These are phyloP conservation scores for Nomia melanderi DNA, from an alignment of 1,140 invertebrate genomes.

Conservation along the genomic window DNA sequence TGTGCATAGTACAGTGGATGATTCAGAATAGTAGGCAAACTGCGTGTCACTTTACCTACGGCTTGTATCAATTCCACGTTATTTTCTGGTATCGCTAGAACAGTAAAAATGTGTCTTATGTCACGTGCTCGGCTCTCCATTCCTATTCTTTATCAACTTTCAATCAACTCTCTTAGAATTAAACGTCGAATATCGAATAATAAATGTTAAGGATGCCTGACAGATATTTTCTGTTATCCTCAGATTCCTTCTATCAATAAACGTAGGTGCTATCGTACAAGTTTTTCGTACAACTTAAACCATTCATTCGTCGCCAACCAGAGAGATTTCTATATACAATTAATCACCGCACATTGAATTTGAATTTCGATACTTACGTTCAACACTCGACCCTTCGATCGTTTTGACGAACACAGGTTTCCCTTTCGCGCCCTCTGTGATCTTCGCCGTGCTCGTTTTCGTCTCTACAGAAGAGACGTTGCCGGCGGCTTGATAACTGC, in stretches of 20 bases:
- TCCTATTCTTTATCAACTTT: not conserved
- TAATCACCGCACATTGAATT: no score
- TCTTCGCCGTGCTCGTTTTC: slow-evolving; percentile 57
- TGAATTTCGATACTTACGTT: slow-evolving; percentile 88
- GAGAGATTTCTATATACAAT: no score
- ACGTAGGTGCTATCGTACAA: not conserved
- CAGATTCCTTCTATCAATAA: no score
- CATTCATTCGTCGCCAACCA: not conserved
- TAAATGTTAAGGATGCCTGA: no score
- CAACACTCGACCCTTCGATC: slow-evolving; percentile 87
- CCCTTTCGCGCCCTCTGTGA: slow-evolving; percentile 78
- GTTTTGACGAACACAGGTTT: slow-evolving; percentile 87
- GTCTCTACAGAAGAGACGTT: slow-evolving; percentile 69
- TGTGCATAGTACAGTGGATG: slow-evolving; percentile 48
- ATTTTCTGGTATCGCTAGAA: slow-evolving; percentile 79
- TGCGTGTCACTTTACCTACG: slow-evolving; percentile 78
- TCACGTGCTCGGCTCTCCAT: slow-evolving; percentile 13
- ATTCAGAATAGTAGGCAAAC: slow-evolving; percentile 53
- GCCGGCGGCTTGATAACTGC: slow-evolving; percentile 77
- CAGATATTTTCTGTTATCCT: no score
- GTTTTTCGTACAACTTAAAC: not conserved
- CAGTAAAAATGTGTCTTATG: slow-evolving; percentile 75
- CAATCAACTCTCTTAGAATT: no score
- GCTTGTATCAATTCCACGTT: slow-evolving; percentile 79
- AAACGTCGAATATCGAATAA: no score